Evolutionary conservation across 2,888 invertebrate species (phyloP).

Genomic region (Glyphotaelius pellucidus): DNA sequence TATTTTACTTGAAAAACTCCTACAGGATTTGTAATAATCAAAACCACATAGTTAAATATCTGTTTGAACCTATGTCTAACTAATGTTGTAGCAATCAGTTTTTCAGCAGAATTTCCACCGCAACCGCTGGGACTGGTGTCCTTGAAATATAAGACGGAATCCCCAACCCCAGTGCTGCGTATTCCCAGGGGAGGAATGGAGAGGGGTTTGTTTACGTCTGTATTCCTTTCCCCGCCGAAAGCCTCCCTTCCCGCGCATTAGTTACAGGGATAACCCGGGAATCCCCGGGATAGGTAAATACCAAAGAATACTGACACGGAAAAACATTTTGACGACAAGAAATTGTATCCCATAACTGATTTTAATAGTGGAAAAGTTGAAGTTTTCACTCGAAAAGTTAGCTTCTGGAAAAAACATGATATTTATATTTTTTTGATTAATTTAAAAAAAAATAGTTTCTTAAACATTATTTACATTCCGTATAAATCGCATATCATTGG

Average conservation of each 20-base stretch:
- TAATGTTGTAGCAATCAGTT: too few relatives aligned
- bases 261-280: slow-evolving; percentile 19
- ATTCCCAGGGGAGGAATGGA: slow-evolving; percentile 6
- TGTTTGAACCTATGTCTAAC: too few relatives aligned
- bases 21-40: too few relatives aligned
- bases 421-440: too few relatives aligned
- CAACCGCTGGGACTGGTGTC: background rate
- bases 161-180: background rate
- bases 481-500: too few relatives aligned
- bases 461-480: too few relatives aligned
- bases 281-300: slow-evolving; percentile 3
- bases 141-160: slow-evolving; percentile 22
- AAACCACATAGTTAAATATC: too few relatives aligned
- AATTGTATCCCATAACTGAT: background rate
- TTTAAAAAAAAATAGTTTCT: too few relatives aligned
- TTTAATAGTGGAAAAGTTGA: background rate
- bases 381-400: background rate
- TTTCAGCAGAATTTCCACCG: background rate
- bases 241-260: slow-evolving; percentile 32
- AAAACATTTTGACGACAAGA: background rate
- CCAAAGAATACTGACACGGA: background rate
- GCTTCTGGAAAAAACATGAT: background rate
- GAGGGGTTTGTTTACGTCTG: slow-evolving; percentile 48
- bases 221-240: slow-evolving; percentile 24
- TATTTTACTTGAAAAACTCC: too few relatives aligned